phyloP scores from a whole-genome alignment of 2,888 invertebrate species.

The Carterocephalus palaemon region DNA sequence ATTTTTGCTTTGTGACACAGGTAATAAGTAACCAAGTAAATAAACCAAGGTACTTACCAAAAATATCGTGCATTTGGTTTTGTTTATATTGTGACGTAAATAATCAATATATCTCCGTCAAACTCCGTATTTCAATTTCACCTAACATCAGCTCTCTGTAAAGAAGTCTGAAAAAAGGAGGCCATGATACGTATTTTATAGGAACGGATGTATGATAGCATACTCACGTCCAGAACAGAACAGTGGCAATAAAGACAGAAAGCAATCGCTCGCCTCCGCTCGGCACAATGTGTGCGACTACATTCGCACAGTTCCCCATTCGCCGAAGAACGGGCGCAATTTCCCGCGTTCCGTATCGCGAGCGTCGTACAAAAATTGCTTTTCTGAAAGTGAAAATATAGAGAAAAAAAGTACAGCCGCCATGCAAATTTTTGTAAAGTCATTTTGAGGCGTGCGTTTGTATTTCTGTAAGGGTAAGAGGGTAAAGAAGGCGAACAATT shows the following conservation, averaged over 20 bases:
- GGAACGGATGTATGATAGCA: slow-evolving; percentile 22
- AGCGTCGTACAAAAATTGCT: slow-evolving; percentile 77
- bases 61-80: no score
- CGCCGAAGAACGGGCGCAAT: slow-evolving; percentile 68
- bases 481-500: slow-evolving; percentile 67
- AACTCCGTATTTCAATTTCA: slow-evolving; percentile 6
- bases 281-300: slow-evolving; percentile 62
- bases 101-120: no score
- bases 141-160: slow-evolving; percentile 10
- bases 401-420: slow-evolving; percentile 56
- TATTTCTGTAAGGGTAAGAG: slow-evolving; percentile 72
- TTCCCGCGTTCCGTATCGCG: slow-evolving; percentile 72
- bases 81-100: no score
- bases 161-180: slow-evolving; percentile 13
- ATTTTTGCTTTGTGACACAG: no score
- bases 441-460: slow-evolving; percentile 77
- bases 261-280: slow-evolving; percentile 61
- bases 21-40: no score
- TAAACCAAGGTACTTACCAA: no score
- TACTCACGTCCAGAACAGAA: slow-evolving; percentile 43
- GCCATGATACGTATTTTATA: slow-evolving; percentile 17
- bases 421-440: slow-evolving; percentile 78
- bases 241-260: slow-evolving; percentile 58
- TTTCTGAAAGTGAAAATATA: slow-evolving; percentile 72
- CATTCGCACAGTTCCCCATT: slow-evolving; percentile 62